Evolutionary conservation across 2,113 vertebrate species (phyloP).

Genomic region (Chaenogobius annularis): DNA sequence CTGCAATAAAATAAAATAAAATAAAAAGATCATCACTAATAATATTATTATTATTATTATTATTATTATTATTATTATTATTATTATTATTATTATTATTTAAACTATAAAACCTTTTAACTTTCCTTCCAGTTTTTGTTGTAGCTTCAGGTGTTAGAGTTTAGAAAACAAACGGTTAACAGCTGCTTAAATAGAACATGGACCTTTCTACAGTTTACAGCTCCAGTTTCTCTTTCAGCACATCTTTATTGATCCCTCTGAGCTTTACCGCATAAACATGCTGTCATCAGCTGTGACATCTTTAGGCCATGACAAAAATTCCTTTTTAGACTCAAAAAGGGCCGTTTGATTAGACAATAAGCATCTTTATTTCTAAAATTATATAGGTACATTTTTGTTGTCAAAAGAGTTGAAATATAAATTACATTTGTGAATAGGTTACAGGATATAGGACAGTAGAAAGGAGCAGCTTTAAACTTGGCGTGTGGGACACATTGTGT

Average conservation of each 20-base stretch:
- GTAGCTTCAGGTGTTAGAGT: neutral
- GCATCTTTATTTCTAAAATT: neutral
- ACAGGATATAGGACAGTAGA: neutral
- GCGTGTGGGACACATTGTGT: slow-evolving; percentile 28
- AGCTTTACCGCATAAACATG: neutral
- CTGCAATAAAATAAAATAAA: too few relatives aligned
- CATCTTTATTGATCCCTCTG: slow-evolving; percentile 6
- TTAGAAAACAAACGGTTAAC: neutral
- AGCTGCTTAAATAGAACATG: neutral
- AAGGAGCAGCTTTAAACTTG: neutral
- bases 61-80: too few relatives aligned
- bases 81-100: too few relatives aligned
- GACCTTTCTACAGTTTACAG: neutral
- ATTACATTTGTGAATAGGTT: neutral
- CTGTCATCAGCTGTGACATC: neutral
- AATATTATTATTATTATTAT: too few relatives aligned
- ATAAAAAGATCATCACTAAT: too few relatives aligned
- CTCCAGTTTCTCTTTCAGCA: neutral
- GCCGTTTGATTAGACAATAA: neutral
- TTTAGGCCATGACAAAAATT: neutral
- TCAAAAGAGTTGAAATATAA: neutral
- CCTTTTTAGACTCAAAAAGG: neutral
- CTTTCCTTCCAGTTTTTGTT: neutral
- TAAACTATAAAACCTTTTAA: too few relatives aligned
- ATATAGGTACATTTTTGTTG: too few relatives aligned